These are phyloP conservation scores for Athrips mouffetella DNA, from an alignment of 2,888 invertebrate species.

Conservation along the genomic window DNA sequence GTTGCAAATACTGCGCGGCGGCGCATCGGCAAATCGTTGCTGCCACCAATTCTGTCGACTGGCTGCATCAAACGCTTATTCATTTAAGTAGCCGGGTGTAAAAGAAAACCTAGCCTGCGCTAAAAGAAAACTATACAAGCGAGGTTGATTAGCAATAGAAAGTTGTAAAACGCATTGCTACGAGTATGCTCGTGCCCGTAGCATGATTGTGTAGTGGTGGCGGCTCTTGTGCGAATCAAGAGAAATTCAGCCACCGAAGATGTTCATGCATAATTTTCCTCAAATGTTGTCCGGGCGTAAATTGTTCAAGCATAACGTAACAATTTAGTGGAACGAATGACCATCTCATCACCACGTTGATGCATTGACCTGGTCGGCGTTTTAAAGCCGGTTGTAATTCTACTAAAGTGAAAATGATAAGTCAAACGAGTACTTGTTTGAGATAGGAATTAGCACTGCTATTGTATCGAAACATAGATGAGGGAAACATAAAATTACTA, in stretches of 20 bases:
- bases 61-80: slow-evolving; percentile 60
- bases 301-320: too few relatives aligned
- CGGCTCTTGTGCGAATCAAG: slow-evolving; percentile 6
- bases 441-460: too few relatives aligned
- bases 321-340: too few relatives aligned
- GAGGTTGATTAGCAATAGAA: slow-evolving; percentile 50
- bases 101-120: slow-evolving; percentile 57
- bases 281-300: neutral
- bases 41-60: slow-evolving; percentile 66
- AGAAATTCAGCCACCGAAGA: slow-evolving; percentile 8
- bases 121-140: slow-evolving; percentile 50
- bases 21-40: slow-evolving; percentile 50
- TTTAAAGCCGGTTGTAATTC: too few relatives aligned
- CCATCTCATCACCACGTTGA: too few relatives aligned
- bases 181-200: too few relatives aligned
- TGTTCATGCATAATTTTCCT: neutral
- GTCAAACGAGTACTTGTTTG: too few relatives aligned
- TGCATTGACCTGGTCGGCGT: too few relatives aligned
- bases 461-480: too few relatives aligned
- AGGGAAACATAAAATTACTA: slow-evolving; percentile 3
- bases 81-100: slow-evolving; percentile 50
- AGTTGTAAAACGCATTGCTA: slow-evolving; percentile 39
- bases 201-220: slow-evolving; percentile 7
- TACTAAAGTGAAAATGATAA: too few relatives aligned
- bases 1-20: slow-evolving; percentile 74